Evolutionary conservation across 1,140 invertebrate genomes (phyloP), one percentile per base, ranked within the genome.

Genomic region (Ostrea denselamellosa): DNA sequence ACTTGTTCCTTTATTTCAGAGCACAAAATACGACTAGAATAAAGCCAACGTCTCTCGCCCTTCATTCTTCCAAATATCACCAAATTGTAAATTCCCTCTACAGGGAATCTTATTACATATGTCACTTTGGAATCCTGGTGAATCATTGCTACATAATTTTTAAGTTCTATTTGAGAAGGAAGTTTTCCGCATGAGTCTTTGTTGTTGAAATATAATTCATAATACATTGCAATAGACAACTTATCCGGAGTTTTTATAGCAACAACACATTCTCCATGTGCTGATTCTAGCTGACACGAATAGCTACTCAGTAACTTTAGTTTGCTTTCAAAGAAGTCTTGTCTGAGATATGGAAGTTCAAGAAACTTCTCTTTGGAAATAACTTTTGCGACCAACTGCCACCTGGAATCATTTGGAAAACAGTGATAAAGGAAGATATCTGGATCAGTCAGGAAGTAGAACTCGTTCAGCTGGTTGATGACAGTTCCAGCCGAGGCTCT

Each of bases 401-500:
- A 90, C 62, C 71, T 53, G 0, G 85, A 58, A 28, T 88, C 71
- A n/a, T 52, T 83, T 71, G 89, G 87, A 25, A 83, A 77, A 52
- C 87, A 88, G 17, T 65, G 52, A 71, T 85, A 83, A 12, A 28
- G 68, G 28, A 93, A 90, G 19, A 91, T 87, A 25, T 91, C 89
- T 7, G 93, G 91, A 77, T 93, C 90, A 7, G 92, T 92, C 25
- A 93, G 71, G 68, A 92, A 93, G 85, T 89, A 93, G 86, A 91
- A 93, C 12, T 93, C 93, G 53, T 93, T 90, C 4, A 90, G 51
- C 28, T 86, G 22, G 1, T 19, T 44, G 22, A 90, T 83, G 9
- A 28, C 52, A 14, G 77, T 25, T 5, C 87, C 89, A n/a, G 34
- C 54, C 8, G 88, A 83, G 28, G 83, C 28, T 34, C 52, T 65